Evolutionary conservation across 2,888 invertebrate species (phyloP).

Genomic region (Glomeris marginata): DNA sequence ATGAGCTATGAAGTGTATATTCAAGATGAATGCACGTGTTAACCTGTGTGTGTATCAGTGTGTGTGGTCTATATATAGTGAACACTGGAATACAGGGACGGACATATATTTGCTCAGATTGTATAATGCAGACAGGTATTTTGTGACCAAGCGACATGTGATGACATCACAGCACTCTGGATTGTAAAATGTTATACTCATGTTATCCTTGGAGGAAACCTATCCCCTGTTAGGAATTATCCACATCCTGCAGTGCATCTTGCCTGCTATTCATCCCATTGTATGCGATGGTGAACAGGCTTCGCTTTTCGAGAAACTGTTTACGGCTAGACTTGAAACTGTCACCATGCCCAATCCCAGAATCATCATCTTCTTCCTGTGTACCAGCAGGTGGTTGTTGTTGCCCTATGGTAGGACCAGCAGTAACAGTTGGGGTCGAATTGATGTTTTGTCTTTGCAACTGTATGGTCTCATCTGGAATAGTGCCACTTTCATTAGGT

Average conservation of each 20-base stretch:
- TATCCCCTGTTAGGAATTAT: background rate
- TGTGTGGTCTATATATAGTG: too few species aligned
- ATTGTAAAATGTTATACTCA: too few species aligned
- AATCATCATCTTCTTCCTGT: conserved; percentile 7
- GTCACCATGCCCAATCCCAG: conserved; percentile 8
- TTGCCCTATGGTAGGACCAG: background rate
- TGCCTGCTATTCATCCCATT: conserved; percentile 77
- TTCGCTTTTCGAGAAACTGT: conserved; percentile 60
- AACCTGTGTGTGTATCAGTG: too few species aligned
- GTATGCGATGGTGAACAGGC: conserved; percentile 83
- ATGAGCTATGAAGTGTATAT: too few species aligned
- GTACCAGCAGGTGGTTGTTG: background rate
- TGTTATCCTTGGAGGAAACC: too few species aligned
- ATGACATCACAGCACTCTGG: too few species aligned
- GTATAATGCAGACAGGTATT: too few species aligned
- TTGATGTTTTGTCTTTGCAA: conserved; percentile 6
- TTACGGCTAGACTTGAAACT: conserved; percentile 23
- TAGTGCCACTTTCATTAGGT: conserved; percentile 6
- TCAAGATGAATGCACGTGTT: too few species aligned
- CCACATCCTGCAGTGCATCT: conserved; percentile 14
- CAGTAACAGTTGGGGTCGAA: background rate
- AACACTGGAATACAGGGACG: too few species aligned
- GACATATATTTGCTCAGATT: too few species aligned
- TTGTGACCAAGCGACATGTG: too few species aligned
- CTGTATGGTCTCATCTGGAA: conserved; percentile 12